Evolutionary conservation across 1,140 invertebrate species (phyloP).

Genomic region (Drosophila miranda): DNA sequence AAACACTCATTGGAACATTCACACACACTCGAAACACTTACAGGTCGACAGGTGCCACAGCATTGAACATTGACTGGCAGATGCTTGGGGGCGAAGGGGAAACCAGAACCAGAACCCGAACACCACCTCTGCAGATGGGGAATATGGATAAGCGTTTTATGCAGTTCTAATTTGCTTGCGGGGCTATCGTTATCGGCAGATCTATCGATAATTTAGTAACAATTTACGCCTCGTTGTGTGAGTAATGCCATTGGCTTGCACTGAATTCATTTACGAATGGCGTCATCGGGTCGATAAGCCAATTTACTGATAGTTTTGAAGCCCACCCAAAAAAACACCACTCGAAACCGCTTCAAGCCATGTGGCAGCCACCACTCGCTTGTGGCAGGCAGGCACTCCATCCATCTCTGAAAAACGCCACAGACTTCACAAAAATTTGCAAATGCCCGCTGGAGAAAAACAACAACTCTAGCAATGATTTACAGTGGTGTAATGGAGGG

Average conservation of each 20-base stretch:
- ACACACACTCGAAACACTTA: constrained; percentile 40
- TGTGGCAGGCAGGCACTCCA: not conserved
- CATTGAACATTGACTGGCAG: constrained; percentile 74
- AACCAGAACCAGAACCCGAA: not conserved
- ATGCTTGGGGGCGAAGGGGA: constrained; percentile 23
- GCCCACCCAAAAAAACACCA: constrained; percentile 37
- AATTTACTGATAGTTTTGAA: constrained; percentile 29
- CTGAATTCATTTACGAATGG: constrained; percentile 9
- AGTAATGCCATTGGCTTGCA: constrained; percentile 7
- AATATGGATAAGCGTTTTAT: constrained; percentile 44
- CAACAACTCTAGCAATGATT: constrained; percentile 32
- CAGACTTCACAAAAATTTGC: constrained; percentile 58
- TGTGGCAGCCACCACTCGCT: not conserved
- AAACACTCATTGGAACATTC: constrained; percentile 10
- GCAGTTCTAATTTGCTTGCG: constrained; percentile 27
- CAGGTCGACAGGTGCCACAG: constrained; percentile 75
- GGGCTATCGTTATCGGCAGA: constrained; percentile 39
- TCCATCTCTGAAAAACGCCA: constrained; percentile 18
- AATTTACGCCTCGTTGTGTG: constrained; percentile 44
- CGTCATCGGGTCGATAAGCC: constrained; percentile 59
- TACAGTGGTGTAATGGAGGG: constrained; percentile 6
- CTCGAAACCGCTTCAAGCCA: not conserved
- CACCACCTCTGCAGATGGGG: constrained; percentile 36
- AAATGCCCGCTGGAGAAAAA: constrained; percentile 44
- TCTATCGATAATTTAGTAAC: constrained; percentile 72